These are phyloP conservation scores for Himantopus leucocephalus DNA, from an alignment of 2,113 vertebrate species.

Conservation along the genomic window DNA sequence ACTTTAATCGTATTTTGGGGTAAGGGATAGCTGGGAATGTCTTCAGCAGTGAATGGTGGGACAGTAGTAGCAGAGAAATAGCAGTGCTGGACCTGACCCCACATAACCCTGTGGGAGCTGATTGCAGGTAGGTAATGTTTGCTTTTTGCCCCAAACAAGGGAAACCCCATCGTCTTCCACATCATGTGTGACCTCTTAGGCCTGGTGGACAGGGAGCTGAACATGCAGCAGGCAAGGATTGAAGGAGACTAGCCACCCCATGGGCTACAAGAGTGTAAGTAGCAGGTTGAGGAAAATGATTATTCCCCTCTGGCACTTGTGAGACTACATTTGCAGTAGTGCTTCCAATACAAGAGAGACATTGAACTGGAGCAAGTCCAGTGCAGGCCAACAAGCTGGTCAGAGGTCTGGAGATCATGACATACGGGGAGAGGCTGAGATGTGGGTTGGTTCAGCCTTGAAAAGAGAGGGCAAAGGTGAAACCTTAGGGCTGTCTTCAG, in stretches of 20 bases:
- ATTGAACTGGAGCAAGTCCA: not conserved
- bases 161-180: not conserved
- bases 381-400: not conserved
- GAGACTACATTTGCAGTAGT: not conserved
- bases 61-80: not conserved
- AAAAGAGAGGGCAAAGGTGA: not conserved
- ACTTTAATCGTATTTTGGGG: rapidly evolving
- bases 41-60: not conserved
- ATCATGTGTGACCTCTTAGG: not conserved
- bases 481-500: not conserved
- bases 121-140: not conserved
- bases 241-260: not conserved
- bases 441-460: not conserved
- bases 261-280: not conserved
- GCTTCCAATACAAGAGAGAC: not conserved
- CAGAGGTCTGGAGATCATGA: not conserved
- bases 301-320: not conserved
- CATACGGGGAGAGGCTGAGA: not conserved
- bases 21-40: not conserved
- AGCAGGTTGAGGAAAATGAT: not conserved
- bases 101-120: not conserved
- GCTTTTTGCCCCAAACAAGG: not conserved
- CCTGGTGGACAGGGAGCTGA: not conserved
- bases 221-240: not conserved
- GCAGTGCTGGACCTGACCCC: not conserved